A percentile compares a stretch with the other conserved stretches of the same genome.
Evolutionary conservation across 2,888 invertebrate species (phyloP).

Genomic region (Iselma pallidipennis): DNA sequence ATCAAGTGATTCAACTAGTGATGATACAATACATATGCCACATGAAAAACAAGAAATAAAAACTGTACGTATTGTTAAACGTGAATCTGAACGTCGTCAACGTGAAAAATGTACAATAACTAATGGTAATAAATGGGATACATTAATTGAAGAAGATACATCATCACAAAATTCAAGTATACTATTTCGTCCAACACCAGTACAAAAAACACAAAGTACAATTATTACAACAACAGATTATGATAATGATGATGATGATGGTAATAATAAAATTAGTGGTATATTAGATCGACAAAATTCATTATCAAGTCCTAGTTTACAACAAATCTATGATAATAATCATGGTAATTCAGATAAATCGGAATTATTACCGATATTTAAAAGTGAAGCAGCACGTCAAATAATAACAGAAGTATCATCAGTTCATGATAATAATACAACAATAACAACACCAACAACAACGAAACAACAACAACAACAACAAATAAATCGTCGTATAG

Average conservation of each 20-base stretch:
- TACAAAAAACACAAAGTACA: slow-evolving; percentile 41
- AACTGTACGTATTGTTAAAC: slow-evolving; percentile 91
- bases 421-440: slow-evolving; percentile 33
- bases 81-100: slow-evolving; percentile 86
- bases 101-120: slow-evolving; percentile 65
- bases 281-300: slow-evolving; percentile 41
- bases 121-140: slow-evolving; percentile 45
- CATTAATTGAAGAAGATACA: slow-evolving; percentile 54
- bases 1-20: slow-evolving; percentile 51
- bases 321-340: slow-evolving; percentile 34
- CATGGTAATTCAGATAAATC: slow-evolving; percentile 49
- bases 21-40: slow-evolving; percentile 45
- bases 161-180: slow-evolving; percentile 47
- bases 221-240: slow-evolving; percentile 32
- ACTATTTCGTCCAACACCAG: slow-evolving; percentile 42
- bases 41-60: slow-evolving; percentile 89
- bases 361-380: slow-evolving; percentile 79
- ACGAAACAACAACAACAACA: slow-evolving; percentile 41
- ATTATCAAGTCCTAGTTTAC: slow-evolving; percentile 43
- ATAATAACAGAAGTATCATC: slow-evolving; percentile 80
- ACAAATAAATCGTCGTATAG: slow-evolving; percentile 61
- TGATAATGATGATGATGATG: slow-evolving; percentile 36
- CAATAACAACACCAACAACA: slow-evolving; percentile 24
- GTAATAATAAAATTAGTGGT: slow-evolving; percentile 35
- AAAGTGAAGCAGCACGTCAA: slow-evolving; percentile 84